Conservation (phyloP, 2,888 invertebrate genomes). For the Polymixis flavicincta region DNA sequence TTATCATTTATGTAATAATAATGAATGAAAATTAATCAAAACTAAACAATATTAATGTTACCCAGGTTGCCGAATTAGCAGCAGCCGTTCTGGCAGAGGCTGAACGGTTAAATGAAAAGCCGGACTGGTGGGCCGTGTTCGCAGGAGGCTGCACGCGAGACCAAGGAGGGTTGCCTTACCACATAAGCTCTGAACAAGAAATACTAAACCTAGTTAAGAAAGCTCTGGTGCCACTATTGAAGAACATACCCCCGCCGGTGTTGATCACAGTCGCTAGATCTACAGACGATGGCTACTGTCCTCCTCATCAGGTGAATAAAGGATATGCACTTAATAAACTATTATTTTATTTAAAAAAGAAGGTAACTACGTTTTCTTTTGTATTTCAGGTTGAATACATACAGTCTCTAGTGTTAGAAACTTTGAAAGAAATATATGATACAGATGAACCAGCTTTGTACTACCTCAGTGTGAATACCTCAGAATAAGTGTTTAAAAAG, state of each 20-base stretch:
- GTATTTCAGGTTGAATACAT: slow-evolving; percentile 93
- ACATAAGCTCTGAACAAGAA: slow-evolving; percentile 93
- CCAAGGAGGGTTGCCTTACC: slow-evolving; percentile 95
- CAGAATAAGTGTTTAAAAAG: slow-evolving; percentile 15
- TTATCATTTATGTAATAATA: not conserved
- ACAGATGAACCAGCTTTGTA: slow-evolving; percentile 88
- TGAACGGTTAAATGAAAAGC: slow-evolving; percentile 91
- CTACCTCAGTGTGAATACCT: slow-evolving; percentile 82
- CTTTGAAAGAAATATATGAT: slow-evolving; percentile 88
- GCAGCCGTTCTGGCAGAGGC: slow-evolving; percentile 85
- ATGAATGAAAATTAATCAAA: not conserved
- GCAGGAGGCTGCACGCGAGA: slow-evolving; percentile 97
- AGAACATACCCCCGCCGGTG: slow-evolving; percentile 90
- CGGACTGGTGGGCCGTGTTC: slow-evolving; percentile 95
- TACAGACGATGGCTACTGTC: slow-evolving; percentile 97
- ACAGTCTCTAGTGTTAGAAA: slow-evolving; percentile 92
- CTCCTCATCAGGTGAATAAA: slow-evolving; percentile 91
- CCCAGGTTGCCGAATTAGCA: slow-evolving; percentile 87
- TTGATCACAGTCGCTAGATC: slow-evolving; percentile 96
- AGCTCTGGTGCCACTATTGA: slow-evolving; percentile 91
- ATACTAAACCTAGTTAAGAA: slow-evolving; percentile 91
- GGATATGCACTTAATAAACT: not conserved
- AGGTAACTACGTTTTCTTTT: slow-evolving; percentile 26
- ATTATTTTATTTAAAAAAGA: not conserved
- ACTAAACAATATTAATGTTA: not conserved